Conservation (phyloP, 2,797 vertebrate genomes). For the Catharus ustulatus region DNA sequence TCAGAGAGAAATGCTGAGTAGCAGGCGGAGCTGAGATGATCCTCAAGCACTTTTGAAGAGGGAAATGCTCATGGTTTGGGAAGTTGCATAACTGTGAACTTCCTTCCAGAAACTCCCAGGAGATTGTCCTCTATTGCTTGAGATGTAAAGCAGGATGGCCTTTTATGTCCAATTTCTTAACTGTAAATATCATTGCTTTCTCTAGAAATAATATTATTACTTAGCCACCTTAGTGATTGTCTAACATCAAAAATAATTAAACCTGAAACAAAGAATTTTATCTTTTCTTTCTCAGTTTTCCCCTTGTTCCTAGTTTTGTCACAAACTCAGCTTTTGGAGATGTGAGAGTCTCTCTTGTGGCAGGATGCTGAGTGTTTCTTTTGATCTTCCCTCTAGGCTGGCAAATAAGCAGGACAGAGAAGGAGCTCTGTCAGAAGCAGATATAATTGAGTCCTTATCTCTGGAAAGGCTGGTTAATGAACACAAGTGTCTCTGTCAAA, state of each 20-base stretch:
- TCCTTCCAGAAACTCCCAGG: neutral
- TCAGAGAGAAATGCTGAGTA: neutral
- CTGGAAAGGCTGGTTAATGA: conserved; percentile 93
- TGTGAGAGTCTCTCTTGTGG: neutral
- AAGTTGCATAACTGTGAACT: neutral
- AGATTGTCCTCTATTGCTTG: neutral
- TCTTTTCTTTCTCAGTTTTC: neutral
- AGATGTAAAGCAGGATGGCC: neutral
- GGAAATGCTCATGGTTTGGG: neutral
- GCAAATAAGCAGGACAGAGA: conserved; percentile 96
- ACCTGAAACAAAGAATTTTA: neutral
- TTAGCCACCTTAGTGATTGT: neutral
- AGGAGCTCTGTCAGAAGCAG: conserved; percentile 90
- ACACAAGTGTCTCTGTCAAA: conserved; percentile 94
- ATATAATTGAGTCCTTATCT: conserved; percentile 91
- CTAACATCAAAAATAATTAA: neutral
- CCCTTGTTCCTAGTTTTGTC: neutral
- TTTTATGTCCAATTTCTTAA: neutral
- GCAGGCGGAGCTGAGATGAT: neutral
- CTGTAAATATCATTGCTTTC: neutral
- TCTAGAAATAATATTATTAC: neutral
- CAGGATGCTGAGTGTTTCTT: neutral
- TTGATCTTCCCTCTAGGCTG: conserved; percentile 76
- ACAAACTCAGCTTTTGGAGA: neutral
- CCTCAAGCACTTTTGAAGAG: neutral